phyloP scores from a whole-genome alignment of 2,113 vertebrate species.

The Serilophus lunatus region DNA sequence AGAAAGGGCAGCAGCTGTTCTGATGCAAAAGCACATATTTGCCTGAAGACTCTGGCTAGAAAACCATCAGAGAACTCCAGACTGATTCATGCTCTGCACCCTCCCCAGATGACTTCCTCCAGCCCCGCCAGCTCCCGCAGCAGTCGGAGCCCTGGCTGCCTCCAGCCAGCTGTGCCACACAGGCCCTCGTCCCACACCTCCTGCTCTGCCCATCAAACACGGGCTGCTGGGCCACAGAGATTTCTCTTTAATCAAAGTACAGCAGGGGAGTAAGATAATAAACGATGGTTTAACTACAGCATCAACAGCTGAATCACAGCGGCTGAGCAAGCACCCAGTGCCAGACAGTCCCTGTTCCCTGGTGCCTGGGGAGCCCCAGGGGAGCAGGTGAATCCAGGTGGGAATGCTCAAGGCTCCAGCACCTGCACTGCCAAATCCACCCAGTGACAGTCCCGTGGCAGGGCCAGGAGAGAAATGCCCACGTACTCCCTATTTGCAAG shows the following conservation, averaged over 20 bases:
- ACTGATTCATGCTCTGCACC: background rate
- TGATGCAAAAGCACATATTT: constrained; percentile 24
- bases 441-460: background rate
- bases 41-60: constrained; percentile 12
- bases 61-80: background rate
- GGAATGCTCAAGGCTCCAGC: background rate
- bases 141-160: background rate
- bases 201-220: background rate
- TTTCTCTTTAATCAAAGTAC: background rate
- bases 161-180: background rate
- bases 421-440: background rate
- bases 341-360: background rate
- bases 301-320: constrained; percentile 7
- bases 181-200: background rate
- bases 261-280: background rate
- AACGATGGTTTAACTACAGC: background rate
- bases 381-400: background rate
- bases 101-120: background rate
- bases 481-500: background rate
- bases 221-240: background rate
- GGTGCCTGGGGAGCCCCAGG: background rate
- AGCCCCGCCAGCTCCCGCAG: background rate
- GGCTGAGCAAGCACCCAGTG: background rate
- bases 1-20: constrained; percentile 28
- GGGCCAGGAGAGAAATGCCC: background rate